Evolutionary conservation across 2,113 vertebrate species (phyloP), one percentile per base, ranked within the genome.

Genomic region (Neodon shergylaensis): DNA sequence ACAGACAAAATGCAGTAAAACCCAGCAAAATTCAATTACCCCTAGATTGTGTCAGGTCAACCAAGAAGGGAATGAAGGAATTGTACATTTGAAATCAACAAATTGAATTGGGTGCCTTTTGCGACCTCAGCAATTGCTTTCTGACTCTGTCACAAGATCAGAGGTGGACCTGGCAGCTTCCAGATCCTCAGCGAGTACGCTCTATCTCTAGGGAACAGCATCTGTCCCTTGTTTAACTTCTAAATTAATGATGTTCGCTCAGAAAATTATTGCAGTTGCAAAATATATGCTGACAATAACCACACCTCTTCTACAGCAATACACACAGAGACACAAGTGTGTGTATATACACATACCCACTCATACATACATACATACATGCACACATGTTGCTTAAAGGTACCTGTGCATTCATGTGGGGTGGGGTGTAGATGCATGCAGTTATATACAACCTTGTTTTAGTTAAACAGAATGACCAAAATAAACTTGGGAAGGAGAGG

Each of bases 21-120:
- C 24, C 42, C 87, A 83, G 28, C 0, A 39, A 96, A 88, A 94
- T 93, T 83, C 94, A 96, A 66, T 96, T 89, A 85, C 88, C 85
- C 31, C 33, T 90, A 93, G 88, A 94, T 68, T 94, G 94, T 88
- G 79, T 94, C 94, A 54, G 88, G 73, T 39, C 63, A 86, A 74
- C 85, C 3, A 7, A 79, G 76, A 70, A 96, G 90, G 33, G 72
- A 93, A 91, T 89, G 58, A 96, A 77, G 42, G 66, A 90, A 87
- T 83, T 91, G 72, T 47, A 74, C 73, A 63, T 96, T 94, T 93
- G 84, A 97, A 97, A 95, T 93, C 85, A 92, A 92, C 88, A 90
- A 83, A 95, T 96, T 95, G 72, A 72, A 94, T 97, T 95, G 68
- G 61, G 19, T 84, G 17, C 39, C 47, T 96, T 95, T 87, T 91